These are phyloP conservation scores for Chouioia cunea DNA, from an alignment of 2,888 invertebrate species.

Conservation along the genomic window DNA sequence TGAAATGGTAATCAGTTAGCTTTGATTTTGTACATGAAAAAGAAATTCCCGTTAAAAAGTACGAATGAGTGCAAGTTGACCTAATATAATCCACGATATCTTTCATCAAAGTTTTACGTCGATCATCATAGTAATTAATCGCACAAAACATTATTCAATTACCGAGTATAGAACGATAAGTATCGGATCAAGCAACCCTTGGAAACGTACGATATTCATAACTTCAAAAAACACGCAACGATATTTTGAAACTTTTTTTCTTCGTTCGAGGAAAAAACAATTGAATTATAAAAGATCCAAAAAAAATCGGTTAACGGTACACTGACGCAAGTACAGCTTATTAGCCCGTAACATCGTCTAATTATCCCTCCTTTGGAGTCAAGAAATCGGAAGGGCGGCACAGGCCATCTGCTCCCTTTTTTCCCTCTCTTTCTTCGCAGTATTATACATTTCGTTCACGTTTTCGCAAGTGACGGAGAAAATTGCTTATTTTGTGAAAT, in stretches of 20 bases:
- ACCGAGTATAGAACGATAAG: slow-evolving; percentile 1
- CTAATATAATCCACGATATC: too few species aligned
- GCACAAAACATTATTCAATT: background rate
- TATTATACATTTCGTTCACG: slow-evolving; percentile 33
- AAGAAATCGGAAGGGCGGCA: slow-evolving; percentile 55
- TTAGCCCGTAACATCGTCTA: slow-evolving; percentile 49
- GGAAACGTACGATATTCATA: too few species aligned
- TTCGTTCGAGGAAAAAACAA: background rate
- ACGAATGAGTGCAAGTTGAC: too few species aligned
- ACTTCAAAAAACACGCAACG: too few species aligned
- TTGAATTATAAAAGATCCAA: slow-evolving; percentile 11
- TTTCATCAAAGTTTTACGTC: too few species aligned
- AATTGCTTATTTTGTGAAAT: slow-evolving; percentile 34
- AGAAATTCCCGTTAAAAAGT: too few species aligned
- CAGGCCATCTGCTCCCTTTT: slow-evolving; percentile 50
- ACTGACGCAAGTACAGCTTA: background rate
- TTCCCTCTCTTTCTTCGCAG: slow-evolving; percentile 36
- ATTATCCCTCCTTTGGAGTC: slow-evolving; percentile 52
- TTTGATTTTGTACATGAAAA: too few species aligned
- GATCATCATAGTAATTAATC: background rate
- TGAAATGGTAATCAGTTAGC: background rate
- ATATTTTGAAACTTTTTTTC: too few species aligned
- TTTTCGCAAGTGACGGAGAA: slow-evolving; percentile 11
- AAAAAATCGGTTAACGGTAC: slow-evolving; percentile 28
- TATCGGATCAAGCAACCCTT: background rate